Evolutionary conservation across 2,888 invertebrate species (phyloP), one percentile per base, ranked within the genome.

Genomic region (Alitta virens): DNA sequence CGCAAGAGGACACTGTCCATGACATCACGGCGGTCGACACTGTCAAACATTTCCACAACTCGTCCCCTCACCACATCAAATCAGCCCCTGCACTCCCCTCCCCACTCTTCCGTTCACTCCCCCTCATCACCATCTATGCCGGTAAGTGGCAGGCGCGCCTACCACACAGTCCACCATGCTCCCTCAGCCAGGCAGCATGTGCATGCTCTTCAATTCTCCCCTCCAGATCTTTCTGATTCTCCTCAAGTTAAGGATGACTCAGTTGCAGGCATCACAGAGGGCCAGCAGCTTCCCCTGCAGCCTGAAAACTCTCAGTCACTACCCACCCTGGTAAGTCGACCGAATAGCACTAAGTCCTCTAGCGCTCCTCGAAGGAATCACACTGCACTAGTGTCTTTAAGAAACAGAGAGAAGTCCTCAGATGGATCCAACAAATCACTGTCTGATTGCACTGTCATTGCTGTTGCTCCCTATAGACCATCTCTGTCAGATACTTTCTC

Each of bases 1-100:
- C 65, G 68, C 12, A 54, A 55, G 18, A 62, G 67, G 12, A 62
- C 66, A n/a, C 50, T 59, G 21, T 70, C 68, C 18, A 63, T 62
- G 18, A 49, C 63, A 2, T 70, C 70, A 3, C 68, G 63, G 16
- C 63, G 66, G 5, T 65, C 68, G 16, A 42, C 63, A 23, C 40
- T 57, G 25, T 69, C 68, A 26, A 25, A 26, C 52, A 58, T 55
- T n/a, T 65, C 67, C 1, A 49, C 63, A 40, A 52, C 52, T 9
- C 56, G 60, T 2, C 57, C 65, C 56, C 52, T 58, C 50, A 56
- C 62, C 38, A 64, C 65, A 33, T 60, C 59, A 24, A 62, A 49
- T 53, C 60, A 52, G 27, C 67, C 62, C 49, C 51, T 27, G 56
- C 12, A 21, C 40, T 43, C 56, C 38, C 56, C 56, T n/a, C 56